Evolutionary conservation across 92 coral and sea anemone species (phyloP).

Genomic region (Desmophyllum pertusum): DNA sequence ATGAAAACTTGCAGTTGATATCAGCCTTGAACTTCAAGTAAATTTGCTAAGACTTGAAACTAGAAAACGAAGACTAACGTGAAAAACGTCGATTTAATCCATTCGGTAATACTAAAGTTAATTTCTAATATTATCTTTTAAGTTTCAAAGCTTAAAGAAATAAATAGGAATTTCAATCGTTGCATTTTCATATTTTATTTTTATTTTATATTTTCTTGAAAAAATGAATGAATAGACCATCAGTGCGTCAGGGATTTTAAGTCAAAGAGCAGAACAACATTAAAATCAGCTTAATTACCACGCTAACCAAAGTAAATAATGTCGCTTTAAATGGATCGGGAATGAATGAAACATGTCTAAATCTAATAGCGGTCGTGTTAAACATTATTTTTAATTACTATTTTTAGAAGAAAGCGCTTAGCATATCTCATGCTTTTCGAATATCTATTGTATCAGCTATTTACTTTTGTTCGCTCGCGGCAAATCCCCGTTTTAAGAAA

Average conservation of each 20-base stretch:
- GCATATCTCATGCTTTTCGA: too few species aligned
- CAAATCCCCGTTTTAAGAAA: background rate
- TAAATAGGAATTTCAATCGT: background rate
- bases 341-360: background rate
- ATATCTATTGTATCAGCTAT: too few species aligned
- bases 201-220: background rate
- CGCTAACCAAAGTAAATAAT: background rate
- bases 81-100: too few species aligned
- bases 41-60: background rate
- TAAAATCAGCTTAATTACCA: background rate
- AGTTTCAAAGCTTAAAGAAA: background rate
- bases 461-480: background rate
- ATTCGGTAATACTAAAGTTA: background rate
- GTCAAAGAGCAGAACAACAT: background rate
- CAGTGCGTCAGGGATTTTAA: background rate
- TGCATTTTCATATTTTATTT: background rate
- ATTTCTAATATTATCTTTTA: background rate
- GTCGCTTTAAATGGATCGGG: background rate
- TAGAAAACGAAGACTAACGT: background rate
- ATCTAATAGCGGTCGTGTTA: background rate
- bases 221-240: background rate
- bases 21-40: background rate
- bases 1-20: too few species aligned
- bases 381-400: background rate
- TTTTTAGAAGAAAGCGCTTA: background rate